Base-by-base conservation (phyloP, 2,113 vertebrate genomes). In the Barnardius zonarius region DNA sequence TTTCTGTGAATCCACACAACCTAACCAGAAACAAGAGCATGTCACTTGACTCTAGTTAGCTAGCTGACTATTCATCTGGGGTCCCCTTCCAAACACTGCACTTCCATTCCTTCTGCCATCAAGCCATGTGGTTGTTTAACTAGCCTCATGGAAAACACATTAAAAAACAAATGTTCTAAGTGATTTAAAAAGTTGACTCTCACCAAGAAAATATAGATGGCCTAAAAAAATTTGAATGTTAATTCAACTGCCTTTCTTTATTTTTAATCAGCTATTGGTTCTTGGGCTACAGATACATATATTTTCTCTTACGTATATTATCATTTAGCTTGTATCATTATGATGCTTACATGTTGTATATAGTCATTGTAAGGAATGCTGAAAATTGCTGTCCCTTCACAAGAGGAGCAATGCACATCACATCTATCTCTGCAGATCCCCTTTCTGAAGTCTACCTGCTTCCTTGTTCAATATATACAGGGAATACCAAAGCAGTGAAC, bases 91-190 rank as follows among this genome's bases (percentile, higher is more conserved):
- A 94, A 87, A 68, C 9, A 5, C 82, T 92, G 27, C 77, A 88
- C 85, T 95, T 83, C 75, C 79, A 81, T 90, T 93, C 78, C n/a
- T 88, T 96, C 92, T 95, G 81, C 95, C 94, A 93, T 93, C 84
- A 75, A 90, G 39, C 86, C 94, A 75, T 92, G 89, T 83, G 90
- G 82, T 73, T 91, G 77, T 94, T 96, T 92, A 90, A 96, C 74
- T 59, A 91, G 52, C 44, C 51, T 93, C 87, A 95, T 90, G 96
- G 94, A 97, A 97, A 96, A 95, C 89, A 92, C 91, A 83, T 96
- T 90, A 92, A 91, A 95, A 97, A 96, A 96, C 95, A 96, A 96
- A 24, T 64, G 27, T 6, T 95, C 23, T 48, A 54, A 77, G 25
- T 54, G 12, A 2, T 83, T 79, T 68, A 70, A 5, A 8, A 41